Base-by-base conservation (phyloP, 2,888 invertebrate genomes). In the Diplazon laetatorius region DNA sequence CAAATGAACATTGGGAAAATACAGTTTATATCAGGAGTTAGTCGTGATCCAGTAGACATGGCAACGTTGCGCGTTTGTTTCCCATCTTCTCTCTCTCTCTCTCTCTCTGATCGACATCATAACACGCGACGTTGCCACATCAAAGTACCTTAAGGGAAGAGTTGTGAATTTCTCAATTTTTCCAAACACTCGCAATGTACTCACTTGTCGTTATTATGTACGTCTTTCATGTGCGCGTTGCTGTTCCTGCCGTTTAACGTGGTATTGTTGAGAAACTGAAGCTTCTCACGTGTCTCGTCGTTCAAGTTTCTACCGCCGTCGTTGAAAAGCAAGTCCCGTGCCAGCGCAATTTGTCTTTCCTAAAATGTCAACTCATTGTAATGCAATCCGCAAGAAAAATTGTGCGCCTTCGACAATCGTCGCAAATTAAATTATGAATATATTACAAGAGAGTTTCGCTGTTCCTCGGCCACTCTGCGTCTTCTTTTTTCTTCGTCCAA, bases 281-380 rank as follows among this genome's bases (percentile, higher is more conserved):
- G 92, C 89, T 96, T 96, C 88, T 97, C 96, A 70, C 96, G 93
- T 0, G 96, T 96, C 87, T 96, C 95, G 86, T 96, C 95, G 85
- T 96, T 95, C 12, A 97, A 90, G 85, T 95, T 94, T 44, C 93
- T 93, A 20, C 94, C 92, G 84, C 94, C 94, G 83, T 96, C 95
- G 77, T 94, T 94, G 82, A 94, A 94, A 8, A 97, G 91, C 1
- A 97, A 91, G 85, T 97, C 96, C 16, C 95, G 93, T 0, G 96
- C 95, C 86, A 95, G 92, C 71, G 93, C 92, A 68, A 97, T 93
- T 87, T 96, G 95, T 85, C 94, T 93, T 87, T 95, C 96, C 95
- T 95, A 88, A 20, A 66, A 69, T 71, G n/a, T 2, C 46, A 16
- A 44, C 9, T 1, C 22, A 1, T 12, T 12, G 4, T 1, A n/a